These are phyloP conservation scores for Microcebus lehilahytsara DNA, from an alignment of 2,113 vertebrate species.

Conservation along the genomic window DNA sequence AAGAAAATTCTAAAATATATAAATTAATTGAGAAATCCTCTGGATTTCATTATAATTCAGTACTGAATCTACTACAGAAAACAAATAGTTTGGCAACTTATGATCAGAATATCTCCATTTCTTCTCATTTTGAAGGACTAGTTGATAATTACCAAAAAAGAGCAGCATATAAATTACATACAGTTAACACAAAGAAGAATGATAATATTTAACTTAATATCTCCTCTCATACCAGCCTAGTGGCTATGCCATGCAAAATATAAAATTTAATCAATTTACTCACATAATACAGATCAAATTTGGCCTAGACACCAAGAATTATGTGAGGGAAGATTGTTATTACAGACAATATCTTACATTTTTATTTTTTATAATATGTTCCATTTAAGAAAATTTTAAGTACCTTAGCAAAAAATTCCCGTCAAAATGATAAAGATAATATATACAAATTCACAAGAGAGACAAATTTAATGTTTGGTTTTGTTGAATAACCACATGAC, in stretches of 20 bases:
- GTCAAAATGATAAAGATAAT: background rate
- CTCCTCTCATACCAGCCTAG: background rate
- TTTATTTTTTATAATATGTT: background rate
- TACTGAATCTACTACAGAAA: background rate
- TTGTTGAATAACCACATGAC: background rate
- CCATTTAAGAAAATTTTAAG: background rate
- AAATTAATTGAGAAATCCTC: background rate
- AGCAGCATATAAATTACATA: background rate
- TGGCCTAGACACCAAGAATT: background rate
- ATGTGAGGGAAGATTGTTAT: background rate
- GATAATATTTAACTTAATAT: background rate
- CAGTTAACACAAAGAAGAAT: background rate
- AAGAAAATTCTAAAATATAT: background rate
- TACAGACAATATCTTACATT: background rate
- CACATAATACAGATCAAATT: background rate
- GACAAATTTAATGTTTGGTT: background rate
- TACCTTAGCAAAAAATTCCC: background rate
- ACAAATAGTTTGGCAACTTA: background rate
- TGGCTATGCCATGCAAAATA: background rate
- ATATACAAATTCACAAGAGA: background rate
- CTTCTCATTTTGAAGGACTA: background rate
- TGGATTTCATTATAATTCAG: background rate
- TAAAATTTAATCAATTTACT: background rate
- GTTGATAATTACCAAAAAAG: background rate
- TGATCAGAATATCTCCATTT: background rate